Base-by-base conservation (phyloP, 2,888 invertebrate species). In the Epinotia ramella region DNA sequence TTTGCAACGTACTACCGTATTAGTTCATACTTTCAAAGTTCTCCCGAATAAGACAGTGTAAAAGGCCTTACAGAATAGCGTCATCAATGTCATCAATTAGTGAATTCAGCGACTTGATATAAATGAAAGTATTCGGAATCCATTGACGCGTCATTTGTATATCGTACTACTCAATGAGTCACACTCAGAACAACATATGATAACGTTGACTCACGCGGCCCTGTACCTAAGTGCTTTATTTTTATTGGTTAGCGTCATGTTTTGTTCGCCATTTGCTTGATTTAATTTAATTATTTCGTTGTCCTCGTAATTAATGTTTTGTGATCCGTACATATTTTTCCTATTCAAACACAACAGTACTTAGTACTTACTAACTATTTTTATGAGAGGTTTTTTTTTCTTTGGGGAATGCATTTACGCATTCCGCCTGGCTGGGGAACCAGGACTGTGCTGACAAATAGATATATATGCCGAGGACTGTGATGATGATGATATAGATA, bases 121-220 rank as follows among this genome's bases (percentile, higher is more conserved):
- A n/a, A n/a, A n/a, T 53, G 6, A 53, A 53, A n/a, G 53, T 28
- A 60, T 59, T 59, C 59, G 24, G 40, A 40, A 40, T 13, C 59
- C 24, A 59, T 53, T n/a, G 59, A 7, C 16, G 59, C 16, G 49
- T 67, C 57, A 67, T 20, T 63, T 64, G 40, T 40, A 40, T 40
- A 0, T 40, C 40, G 7, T 33, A 33, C 33, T 33, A 44, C 46
- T 16, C 53, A 1, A 28, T 65, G 72, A 73, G 24, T 73, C 72
- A 65, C 18, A 5, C 40, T 9, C 40, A 40, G 40, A 40, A 40
- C 40, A 56, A 72, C 16, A 44, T 57, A 7, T 18, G 65, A 59
- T 65, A 71, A 33, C 11, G 57, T 40, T 64, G 72, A 59, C 40
- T 73, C 72, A 72, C 24, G 13, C 64, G 44, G 56, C 63, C 64